Conservation (phyloP, 37 sponge, comb jelly and placozoan genomes). For the Corticium candelabrum region DNA sequence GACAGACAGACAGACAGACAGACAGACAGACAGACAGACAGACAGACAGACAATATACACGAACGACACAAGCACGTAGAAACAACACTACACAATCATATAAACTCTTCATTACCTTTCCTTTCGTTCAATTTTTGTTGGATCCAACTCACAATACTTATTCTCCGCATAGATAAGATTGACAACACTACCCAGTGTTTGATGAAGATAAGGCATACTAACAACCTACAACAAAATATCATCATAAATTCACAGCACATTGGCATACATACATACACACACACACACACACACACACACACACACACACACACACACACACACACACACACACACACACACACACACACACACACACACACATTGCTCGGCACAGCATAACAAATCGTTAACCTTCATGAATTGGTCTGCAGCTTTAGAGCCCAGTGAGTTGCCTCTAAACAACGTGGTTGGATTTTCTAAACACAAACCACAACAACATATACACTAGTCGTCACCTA, state of each 20-base stretch:
- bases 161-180: conserved; percentile 63
- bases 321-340: conserved; percentile 3
- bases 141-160: conserved; percentile 66
- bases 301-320: conserved; percentile 15
- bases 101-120: background rate
- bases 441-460: conserved; percentile 44
- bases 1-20: too few relatives aligned
- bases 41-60: too few relatives aligned
- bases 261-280: conserved; percentile 30
- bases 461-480: background rate
- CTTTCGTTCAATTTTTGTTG: conserved; percentile 33
- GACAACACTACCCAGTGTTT: conserved; percentile 39
- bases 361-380: conserved; percentile 6
- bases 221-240: conserved; percentile 34
- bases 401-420: conserved; percentile 88
- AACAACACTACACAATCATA: background rate
- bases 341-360: conserved; percentile 6
- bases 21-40: too few relatives aligned
- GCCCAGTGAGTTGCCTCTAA: conserved; percentile 78
- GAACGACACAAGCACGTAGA: too few relatives aligned
- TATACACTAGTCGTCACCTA: too few relatives aligned
- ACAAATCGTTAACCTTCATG: conserved; percentile 65
- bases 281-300: conserved; percentile 12
- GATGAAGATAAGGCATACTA: conserved; percentile 68
- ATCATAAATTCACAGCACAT: conserved; percentile 19